These are phyloP conservation scores for Watsonalla binaria DNA, from an alignment of 2,888 invertebrate genomes.

Conservation along the genomic window DNA sequence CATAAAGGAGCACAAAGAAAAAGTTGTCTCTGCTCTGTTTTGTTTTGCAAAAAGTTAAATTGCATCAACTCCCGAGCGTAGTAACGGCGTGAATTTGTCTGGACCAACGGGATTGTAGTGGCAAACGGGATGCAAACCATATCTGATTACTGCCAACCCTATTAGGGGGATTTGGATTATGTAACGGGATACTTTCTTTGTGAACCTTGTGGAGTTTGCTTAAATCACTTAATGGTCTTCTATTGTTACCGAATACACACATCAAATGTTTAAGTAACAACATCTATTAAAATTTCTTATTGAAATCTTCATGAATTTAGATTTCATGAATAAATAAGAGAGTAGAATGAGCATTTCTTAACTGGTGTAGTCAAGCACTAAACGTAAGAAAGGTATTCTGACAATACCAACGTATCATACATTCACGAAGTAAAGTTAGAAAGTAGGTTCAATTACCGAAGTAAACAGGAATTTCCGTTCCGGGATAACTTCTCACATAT, in stretches of 20 bases:
- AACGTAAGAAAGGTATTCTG: too few species aligned
- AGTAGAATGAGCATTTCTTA: too few species aligned
- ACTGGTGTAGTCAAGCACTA: too few species aligned
- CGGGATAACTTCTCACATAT: background rate
- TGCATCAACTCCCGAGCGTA: slow-evolving; percentile 35
- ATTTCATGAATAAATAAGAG: too few species aligned
- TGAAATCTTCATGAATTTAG: too few species aligned
- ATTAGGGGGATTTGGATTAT: slow-evolving; percentile 3
- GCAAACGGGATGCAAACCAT: background rate
- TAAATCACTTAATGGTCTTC: background rate
- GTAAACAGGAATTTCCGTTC: too few species aligned
- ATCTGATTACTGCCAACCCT: background rate
- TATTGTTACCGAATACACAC: background rate
- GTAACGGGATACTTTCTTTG: background rate
- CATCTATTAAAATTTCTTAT: too few species aligned
- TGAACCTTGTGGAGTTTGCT: background rate
- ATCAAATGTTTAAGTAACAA: too few species aligned
- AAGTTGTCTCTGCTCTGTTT: slow-evolving; percentile 33
- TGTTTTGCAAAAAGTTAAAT: slow-evolving; percentile 59
- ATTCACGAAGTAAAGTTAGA: too few species aligned
- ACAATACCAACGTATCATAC: too few species aligned
- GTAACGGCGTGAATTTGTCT: slow-evolving; percentile 34
- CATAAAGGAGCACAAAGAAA: slow-evolving; percentile 46
- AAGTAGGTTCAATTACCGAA: too few species aligned
- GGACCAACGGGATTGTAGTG: slow-evolving; percentile 7